Evolutionary conservation across 2,113 vertebrate species (phyloP).

Genomic region (Takifugu bimaculatus): DNA sequence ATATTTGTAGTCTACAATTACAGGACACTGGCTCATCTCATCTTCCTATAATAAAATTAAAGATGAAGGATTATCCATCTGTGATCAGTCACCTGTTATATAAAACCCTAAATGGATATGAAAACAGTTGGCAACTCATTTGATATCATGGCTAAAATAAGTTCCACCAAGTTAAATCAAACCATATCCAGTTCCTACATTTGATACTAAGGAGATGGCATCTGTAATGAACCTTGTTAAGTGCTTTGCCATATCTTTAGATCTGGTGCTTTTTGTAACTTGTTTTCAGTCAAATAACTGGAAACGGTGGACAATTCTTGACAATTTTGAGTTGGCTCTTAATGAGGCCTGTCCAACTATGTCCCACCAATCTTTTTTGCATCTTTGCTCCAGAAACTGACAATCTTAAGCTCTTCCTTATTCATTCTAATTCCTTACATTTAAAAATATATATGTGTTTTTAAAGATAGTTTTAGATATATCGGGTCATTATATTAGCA

Average conservation of each 20-base stretch:
- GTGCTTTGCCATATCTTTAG: neutral
- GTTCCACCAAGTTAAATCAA: slow-evolving; percentile 25
- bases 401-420: too few species aligned
- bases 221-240: slow-evolving; percentile 10
- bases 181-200: slow-evolving; percentile 19
- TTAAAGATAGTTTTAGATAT: neutral
- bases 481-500: neutral
- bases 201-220: slow-evolving; percentile 16
- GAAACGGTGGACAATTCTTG: neutral
- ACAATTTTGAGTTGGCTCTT: neutral
- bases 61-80: slow-evolving; percentile 21
- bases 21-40: slow-evolving; percentile 19
- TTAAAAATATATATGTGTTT: too few species aligned
- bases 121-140: slow-evolving; percentile 16
- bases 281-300: neutral
- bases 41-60: slow-evolving; percentile 48
- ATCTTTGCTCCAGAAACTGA: neutral
- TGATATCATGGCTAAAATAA: slow-evolving; percentile 42
- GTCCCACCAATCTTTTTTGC: neutral
- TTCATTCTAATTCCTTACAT: too few species aligned
- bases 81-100: slow-evolving; percentile 1
- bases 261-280: neutral
- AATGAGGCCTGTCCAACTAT: neutral
- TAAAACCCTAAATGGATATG: slow-evolving; percentile 38
- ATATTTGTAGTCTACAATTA: slow-evolving; percentile 37